Percentiles rank a stretch among this genome's conserved stretches.
These are phyloP conservation scores for Bombus affinis DNA, from an alignment of 1,140 invertebrate species.

Conservation along the genomic window DNA sequence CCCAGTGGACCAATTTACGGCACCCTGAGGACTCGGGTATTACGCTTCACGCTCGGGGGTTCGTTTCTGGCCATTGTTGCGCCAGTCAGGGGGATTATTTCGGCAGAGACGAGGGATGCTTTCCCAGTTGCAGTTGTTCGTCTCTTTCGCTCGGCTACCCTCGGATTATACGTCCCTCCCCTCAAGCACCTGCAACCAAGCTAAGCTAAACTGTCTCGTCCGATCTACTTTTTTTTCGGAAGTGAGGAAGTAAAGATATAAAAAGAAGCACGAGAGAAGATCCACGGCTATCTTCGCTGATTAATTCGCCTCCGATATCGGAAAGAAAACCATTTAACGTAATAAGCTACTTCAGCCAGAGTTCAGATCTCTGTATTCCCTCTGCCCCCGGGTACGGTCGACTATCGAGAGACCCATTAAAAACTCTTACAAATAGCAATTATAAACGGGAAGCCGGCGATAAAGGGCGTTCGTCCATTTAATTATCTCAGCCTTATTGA, in stretches of 20 bases:
- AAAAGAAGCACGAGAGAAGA: background rate
- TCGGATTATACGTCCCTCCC: fast-evolving
- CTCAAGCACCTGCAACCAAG: constrained; percentile 32
- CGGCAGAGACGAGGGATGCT: constrained; percentile 55
- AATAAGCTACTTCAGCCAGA: constrained; percentile 23
- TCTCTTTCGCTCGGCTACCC: constrained; percentile 29
- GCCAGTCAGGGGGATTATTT: constrained; percentile 75
- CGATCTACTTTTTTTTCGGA: background rate
- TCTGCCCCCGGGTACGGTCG: background rate
- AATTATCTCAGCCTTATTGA: constrained; percentile 44
- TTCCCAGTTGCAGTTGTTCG: constrained; percentile 39
- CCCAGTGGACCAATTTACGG: constrained; percentile 79
- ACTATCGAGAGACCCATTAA: constrained; percentile 29
- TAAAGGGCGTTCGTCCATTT: constrained; percentile 36
- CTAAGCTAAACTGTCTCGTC: constrained; percentile 32
- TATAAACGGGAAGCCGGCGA: constrained; percentile 47
- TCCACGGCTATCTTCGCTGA: constrained; percentile 10
- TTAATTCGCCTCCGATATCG: constrained; percentile 42
- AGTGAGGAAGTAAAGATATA: constrained; percentile 24
- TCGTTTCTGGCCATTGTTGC: constrained; percentile 78
- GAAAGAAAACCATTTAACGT: constrained; percentile 45
- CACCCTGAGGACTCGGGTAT: constrained; percentile 70
- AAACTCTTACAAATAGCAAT: constrained; percentile 41
- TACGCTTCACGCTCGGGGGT: constrained; percentile 73
- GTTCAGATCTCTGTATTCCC: constrained; percentile 14